Conservation (phyloP, 2,888 invertebrate genomes). For the Deilephila elpenor region DNA sequence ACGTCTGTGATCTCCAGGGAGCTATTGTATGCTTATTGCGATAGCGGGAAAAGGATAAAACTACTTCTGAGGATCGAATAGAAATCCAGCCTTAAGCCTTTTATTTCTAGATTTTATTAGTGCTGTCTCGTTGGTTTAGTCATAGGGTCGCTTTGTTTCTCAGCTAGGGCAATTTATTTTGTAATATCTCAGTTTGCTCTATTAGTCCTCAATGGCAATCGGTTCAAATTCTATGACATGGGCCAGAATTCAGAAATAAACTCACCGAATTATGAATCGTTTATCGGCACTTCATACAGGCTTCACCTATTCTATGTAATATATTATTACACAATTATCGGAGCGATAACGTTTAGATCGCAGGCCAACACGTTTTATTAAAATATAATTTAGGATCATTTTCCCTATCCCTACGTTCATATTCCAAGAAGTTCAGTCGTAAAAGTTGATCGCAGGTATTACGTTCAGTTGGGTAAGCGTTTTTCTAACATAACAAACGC, state of each 20-base stretch:
- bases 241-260: too few species aligned
- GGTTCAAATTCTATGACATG: too few species aligned
- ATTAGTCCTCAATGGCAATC: too few species aligned
- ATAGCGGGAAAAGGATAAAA: conserved; percentile 22
- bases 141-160: too few species aligned
- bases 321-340: too few species aligned
- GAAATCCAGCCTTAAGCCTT: background rate
- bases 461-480: background rate
- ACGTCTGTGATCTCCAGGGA: conserved; percentile 37
- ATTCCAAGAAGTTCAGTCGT: background rate
- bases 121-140: background rate
- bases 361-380: background rate
- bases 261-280: too few species aligned
- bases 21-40: conserved; percentile 40
- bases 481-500: background rate
- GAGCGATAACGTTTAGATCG: background rate
- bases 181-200: too few species aligned
- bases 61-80: background rate
- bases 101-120: background rate
- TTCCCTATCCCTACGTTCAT: background rate
- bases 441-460: background rate
- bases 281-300: too few species aligned
- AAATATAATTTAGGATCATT: background rate
- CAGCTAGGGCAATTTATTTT: too few species aligned
- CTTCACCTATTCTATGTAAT: too few species aligned